Base-by-base conservation (phyloP, 2,113 vertebrate species). In the Tamias sibiricus region DNA sequence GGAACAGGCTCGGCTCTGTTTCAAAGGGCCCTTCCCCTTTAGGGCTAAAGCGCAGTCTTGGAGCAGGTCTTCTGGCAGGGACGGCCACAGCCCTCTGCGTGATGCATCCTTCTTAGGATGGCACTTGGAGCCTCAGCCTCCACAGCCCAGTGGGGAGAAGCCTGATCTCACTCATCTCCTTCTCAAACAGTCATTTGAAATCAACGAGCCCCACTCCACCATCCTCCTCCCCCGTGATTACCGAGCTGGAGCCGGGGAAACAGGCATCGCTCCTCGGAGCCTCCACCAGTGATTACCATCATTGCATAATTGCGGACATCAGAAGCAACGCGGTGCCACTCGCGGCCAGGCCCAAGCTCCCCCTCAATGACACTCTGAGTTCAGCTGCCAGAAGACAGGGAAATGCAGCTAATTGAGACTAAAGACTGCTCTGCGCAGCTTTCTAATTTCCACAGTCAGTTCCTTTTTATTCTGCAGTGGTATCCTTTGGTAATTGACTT, bases 171-270 rank as follows among this genome's bases (percentile, higher is more conserved):
- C 59, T 30, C 2, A 32, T 4, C 13, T 47, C 28, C 62, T 82
- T 57, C 97, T 82, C 79, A 52, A 64, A 91, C 92, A 98, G 95
- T 54, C 92, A 93, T 59, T 83, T 64, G 75, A 98, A 98, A 96
- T 93, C 95, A 95, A 47, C 79, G 57, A 72, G 96, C 84, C 35
- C 0, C 52, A 95, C 97, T 95, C 88, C 47, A 87, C 62, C 35
- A 4, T 52, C 91, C 94, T 69, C 96, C 82, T 93, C 90, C 90
- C 72, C 95, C 81, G 0, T 94, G 95, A 97, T 96, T 94, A 97
- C 74, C 35, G 91, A 96, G 95, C 90, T 95, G 96, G 79, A 91
- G 96, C 91, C 57, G 20, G 71, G 52, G 91, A 97, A 97, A 91
- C 77, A 90, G 97, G 81, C 93, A 90, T 96, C 97, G 94, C 92